A percentile compares a stretch with the other conserved stretches of the same genome.
Conservation (phyloP, 1,140 invertebrate genomes). For the Pemphigus obesinymphae region DNA sequence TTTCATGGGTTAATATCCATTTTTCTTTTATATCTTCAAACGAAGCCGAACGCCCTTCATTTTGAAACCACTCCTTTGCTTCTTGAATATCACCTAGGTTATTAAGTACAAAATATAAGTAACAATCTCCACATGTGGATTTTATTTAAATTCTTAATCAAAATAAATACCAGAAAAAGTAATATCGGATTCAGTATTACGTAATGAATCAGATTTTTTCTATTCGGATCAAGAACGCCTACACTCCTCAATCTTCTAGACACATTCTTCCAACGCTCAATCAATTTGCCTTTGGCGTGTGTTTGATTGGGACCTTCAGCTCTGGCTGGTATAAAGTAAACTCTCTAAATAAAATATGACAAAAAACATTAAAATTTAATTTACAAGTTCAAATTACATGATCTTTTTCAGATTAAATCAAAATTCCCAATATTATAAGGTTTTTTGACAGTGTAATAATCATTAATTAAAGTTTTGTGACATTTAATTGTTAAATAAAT, state of each 20-base stretch:
- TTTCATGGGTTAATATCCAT: background rate
- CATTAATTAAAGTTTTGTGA: too few species aligned
- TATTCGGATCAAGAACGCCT: background rate
- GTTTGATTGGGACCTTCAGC: background rate
- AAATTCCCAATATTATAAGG: too few species aligned
- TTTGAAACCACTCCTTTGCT: background rate
- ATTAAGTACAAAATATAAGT: background rate
- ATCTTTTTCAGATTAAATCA: too few species aligned
- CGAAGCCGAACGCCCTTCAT: background rate
- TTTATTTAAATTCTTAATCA: background rate
- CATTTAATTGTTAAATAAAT: too few species aligned
- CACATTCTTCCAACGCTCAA: background rate
- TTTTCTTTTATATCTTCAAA: background rate
- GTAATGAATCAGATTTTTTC: background rate
- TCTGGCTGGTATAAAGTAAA: background rate
- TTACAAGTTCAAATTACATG: background rate
- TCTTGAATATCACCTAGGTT: background rate
- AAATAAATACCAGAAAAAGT: background rate
- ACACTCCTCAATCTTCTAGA: background rate
- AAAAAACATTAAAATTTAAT: background rate
- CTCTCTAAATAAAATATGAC: background rate
- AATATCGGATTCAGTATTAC: background rate
- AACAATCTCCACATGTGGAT: background rate
- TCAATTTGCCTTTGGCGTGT: background rate
- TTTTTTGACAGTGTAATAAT: too few species aligned